Base-by-base conservation (phyloP, 2,888 invertebrate species). In the Eugnorisma glareosa region DNA sequence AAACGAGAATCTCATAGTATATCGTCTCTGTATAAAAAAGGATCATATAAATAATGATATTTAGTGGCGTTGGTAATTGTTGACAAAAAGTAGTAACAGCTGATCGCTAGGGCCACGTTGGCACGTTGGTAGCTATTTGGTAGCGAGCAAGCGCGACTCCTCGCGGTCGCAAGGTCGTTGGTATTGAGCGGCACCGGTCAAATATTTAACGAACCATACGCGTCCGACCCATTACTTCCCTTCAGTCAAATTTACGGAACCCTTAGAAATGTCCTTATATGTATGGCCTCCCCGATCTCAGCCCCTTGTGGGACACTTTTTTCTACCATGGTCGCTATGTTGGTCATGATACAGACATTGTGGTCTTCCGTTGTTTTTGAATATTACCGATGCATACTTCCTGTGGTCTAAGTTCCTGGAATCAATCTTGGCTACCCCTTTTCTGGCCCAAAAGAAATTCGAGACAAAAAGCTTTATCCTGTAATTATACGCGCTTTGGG, bases 131-230 rank as follows among this genome's bases (percentile, higher is more conserved):
- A 90, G 90, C 92, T 90, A 90, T 86, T 91, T 76, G 87, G 87
- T 82, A 90, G 87, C 88, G 91, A 91, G 88, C 89, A 92, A 92
- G 93, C 93, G 92, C 91, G 93, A 75, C 92, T 92, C 91, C 88
- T 83, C 86, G 87, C 88, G 84, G 80, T 88, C 86, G 89, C 94
- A 93, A 94, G 94, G 94, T 94, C 94, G 90, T 88, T 90, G 84
- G 91, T 94, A 94, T 94, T 92, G 94, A 94, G 92, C 94, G 94
- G 91, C 85, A 88, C 89, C 89, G 89, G 92, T 92, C 92, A 92
- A 94, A 94, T 93, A 93, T 93, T 93, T 92, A 92, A 92, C 91
- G 86, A 90, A 91, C 86, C 85, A 83, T 89, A 89, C 87, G 84
- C 81, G 87, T 88, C 78, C 87, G 74, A 78, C 83, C 77, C 82